phyloP scores from a whole-genome alignment of 37 sponge, comb jelly and placozoan genomes.

The Haliclona indistincta region DNA sequence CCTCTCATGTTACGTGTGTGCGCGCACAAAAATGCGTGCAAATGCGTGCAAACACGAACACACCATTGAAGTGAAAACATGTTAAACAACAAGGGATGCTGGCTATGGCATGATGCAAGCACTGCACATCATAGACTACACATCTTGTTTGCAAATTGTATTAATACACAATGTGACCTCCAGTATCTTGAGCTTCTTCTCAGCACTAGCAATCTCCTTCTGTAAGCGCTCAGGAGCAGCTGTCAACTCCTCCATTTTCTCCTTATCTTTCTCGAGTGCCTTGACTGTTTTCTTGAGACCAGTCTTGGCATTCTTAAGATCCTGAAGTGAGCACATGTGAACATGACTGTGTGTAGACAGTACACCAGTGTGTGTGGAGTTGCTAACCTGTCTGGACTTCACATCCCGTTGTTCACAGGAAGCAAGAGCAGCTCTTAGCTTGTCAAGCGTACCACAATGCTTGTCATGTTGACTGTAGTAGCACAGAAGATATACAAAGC shows the following conservation, averaged over 20 bases:
- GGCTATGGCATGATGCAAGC: too few relatives aligned
- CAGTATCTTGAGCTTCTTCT: conserved; percentile 53
- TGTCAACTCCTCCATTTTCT: conserved; percentile 75
- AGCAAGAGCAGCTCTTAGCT: conserved; percentile 43
- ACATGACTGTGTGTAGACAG: not conserved
- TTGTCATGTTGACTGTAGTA: conserved; percentile 2
- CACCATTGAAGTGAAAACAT: too few relatives aligned
- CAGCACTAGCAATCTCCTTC: conserved; percentile 63
- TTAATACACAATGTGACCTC: too few relatives aligned
- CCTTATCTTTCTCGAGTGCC: conserved; percentile 78
- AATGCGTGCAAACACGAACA: too few relatives aligned
- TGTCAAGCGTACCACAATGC: conserved; percentile 43
- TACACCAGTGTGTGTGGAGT: not conserved
- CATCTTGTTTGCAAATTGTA: too few relatives aligned
- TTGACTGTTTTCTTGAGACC: conserved; percentile 75
- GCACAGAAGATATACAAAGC: not conserved
- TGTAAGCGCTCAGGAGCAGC: conserved; percentile 70
- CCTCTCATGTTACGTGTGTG: too few relatives aligned
- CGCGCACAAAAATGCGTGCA: too few relatives aligned
- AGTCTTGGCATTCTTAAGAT: conserved; percentile 77
- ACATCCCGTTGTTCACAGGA: conserved; percentile 82
- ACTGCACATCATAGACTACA: too few relatives aligned
- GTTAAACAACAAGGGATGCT: too few relatives aligned
- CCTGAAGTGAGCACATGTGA: conserved; percentile 32
- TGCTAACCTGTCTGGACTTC: conserved; percentile 65